phyloP scores from a whole-genome alignment of 2,113 vertebrate species.

The Dicentrarchus labrax region DNA sequence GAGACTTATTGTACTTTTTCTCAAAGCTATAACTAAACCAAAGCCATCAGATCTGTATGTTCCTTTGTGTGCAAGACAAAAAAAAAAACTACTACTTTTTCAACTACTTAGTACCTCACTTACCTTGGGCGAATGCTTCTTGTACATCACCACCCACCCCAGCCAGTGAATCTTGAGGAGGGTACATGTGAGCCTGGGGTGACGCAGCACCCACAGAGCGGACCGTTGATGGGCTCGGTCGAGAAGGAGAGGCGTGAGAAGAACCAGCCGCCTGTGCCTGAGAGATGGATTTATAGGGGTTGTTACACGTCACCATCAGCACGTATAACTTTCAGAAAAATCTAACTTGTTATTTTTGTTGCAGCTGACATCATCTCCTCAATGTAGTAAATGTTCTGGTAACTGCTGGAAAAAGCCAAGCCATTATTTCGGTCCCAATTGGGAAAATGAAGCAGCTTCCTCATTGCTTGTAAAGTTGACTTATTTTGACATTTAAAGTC shows the following conservation, averaged over 20 bases:
- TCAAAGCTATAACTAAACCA: background rate
- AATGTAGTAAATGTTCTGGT: background rate
- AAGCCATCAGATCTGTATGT: background rate
- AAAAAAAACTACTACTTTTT: too few species aligned
- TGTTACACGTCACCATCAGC: background rate
- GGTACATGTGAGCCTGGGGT: constrained; percentile 80
- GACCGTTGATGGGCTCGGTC: constrained; percentile 86
- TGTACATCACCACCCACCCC: constrained; percentile 91
- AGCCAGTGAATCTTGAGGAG: constrained; percentile 87
- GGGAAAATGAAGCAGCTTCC: background rate
- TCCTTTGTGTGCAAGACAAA: background rate
- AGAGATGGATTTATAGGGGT: background rate
- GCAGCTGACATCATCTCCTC: constrained; percentile 9
- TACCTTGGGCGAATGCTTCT: constrained; percentile 94
- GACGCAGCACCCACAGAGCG: constrained; percentile 88
- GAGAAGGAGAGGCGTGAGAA: constrained; percentile 88
- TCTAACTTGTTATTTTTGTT: constrained; percentile 1
- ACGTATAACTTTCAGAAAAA: background rate
- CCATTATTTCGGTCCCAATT: background rate
- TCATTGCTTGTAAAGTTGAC: background rate
- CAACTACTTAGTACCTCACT: constrained; percentile 2
- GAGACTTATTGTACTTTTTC: background rate
- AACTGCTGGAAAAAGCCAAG: background rate
- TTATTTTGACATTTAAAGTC: background rate
- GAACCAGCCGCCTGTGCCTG: constrained; percentile 93